Evolutionary conservation across 2,888 invertebrate genomes (phyloP), one percentile per base, ranked within the genome.

Genomic region (Bhutanitis thaidina): DNA sequence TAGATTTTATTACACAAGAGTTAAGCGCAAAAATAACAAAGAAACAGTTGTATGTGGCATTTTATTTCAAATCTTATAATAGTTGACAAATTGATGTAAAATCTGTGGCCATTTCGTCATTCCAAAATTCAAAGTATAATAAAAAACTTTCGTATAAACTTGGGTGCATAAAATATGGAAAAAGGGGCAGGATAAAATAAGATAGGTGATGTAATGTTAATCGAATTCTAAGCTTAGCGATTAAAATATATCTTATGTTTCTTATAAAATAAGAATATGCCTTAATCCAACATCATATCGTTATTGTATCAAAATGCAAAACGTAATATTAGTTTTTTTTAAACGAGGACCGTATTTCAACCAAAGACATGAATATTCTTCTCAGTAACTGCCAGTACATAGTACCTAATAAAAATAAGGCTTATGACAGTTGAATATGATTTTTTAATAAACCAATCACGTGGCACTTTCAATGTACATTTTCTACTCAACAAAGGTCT

Each of bases 251-350:
- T 64, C 56, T 59, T 65, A 20, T 64, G 65, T 71, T 77, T 88
- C 88, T 87, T 88, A 88, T 88, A 12, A 73, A 84, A 89, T 88
- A 87, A 87, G 87, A 89, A 81, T 84, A 87, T 86, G 88, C 88
- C 88, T 89, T 89, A 86, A 73, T 73, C 71, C 76, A 81, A 80
- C 68, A 64, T 83, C 88, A 87, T 89, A 88, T 87, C 88, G 85
- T 88, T 86, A 84, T 85, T 85, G 83, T 84, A 81, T 85, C 85
- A 45, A 64, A 80, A 85, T 83, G 75, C 81, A 82, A 81, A 67
- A 61, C 49, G 46, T 56, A 50, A 43, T 52, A 40, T 58, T 54
- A 52, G 15, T 29, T 29, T 25, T 14, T 37, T 53, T 51, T 40
- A 49, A 29, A 15, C 5, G 13, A 1, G 43, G 37, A 43, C 47